Evolutionary conservation across 2,113 vertebrate genomes (phyloP).

Genomic region (Noctilio leporinus): DNA sequence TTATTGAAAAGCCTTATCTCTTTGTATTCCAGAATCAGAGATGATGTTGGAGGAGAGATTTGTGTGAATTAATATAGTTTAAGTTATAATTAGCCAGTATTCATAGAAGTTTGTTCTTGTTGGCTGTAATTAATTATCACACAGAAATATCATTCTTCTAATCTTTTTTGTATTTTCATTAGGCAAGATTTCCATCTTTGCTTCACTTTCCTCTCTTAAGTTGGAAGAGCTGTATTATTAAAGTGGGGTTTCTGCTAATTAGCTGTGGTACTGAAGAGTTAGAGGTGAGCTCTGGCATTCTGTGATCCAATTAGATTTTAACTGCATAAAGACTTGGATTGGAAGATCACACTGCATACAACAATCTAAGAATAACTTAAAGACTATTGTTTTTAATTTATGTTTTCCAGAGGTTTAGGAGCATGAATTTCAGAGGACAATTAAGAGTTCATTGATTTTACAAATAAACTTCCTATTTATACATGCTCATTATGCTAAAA

Average conservation of each 20-base stretch:
- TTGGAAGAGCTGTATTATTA: conserved; percentile 23
- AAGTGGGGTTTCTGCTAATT: conserved; percentile 57
- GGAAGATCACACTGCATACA: background rate
- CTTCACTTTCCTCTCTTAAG: conserved; percentile 42
- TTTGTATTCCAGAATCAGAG: background rate
- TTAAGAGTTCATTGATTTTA: conserved; percentile 6
- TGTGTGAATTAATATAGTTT: background rate
- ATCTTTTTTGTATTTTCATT: conserved; percentile 24
- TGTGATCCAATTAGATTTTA: conserved; percentile 45
- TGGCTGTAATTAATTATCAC: conserved; percentile 52
- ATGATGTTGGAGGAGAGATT: background rate
- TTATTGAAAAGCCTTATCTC: background rate
- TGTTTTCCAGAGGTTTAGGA: background rate
- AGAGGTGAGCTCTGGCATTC: background rate
- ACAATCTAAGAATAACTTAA: conserved; percentile 35
- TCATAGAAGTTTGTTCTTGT: conserved; percentile 22
- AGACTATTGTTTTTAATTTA: conserved; percentile 37
- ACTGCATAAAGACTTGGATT: background rate
- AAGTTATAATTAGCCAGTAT: conserved; percentile 25
- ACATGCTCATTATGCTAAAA: background rate
- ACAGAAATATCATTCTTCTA: conserved; percentile 34
- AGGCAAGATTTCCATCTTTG: conserved; percentile 7
- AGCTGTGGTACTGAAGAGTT: background rate
- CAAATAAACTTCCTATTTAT: background rate
- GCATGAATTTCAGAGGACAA: background rate